These are phyloP conservation scores for Tolypeutes matacus DNA, from an alignment of 2,797 vertebrate genomes.

Conservation along the genomic window DNA sequence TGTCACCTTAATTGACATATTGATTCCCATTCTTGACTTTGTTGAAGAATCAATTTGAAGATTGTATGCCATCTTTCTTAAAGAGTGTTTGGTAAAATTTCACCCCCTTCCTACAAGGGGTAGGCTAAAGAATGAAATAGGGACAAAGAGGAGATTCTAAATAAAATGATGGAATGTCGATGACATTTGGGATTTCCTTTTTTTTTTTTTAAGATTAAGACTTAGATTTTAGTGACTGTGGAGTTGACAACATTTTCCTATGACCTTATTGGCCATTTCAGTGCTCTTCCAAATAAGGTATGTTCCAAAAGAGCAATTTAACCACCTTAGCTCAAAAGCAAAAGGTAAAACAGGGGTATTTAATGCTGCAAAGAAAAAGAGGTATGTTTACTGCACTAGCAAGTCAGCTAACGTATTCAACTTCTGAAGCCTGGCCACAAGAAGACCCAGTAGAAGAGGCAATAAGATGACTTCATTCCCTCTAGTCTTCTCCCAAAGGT, in stretches of 20 bases:
- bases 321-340: background rate
- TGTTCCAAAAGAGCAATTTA: background rate
- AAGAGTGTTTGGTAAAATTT: background rate
- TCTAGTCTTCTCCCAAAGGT: background rate
- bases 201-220: background rate
- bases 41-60: background rate
- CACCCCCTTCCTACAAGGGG: background rate
- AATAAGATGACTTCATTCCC: background rate
- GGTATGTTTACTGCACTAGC: background rate
- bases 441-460: background rate
- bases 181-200: background rate
- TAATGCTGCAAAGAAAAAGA: background rate
- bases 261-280: background rate
- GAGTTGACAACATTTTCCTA: background rate
- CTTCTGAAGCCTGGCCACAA: background rate
- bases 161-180: background rate
- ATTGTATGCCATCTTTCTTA: background rate
- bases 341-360: constrained; percentile 16
- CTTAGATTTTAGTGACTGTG: background rate
- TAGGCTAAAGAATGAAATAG: background rate
- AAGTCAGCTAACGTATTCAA: background rate
- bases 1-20: background rate
- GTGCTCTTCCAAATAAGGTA: background rate
- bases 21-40: background rate
- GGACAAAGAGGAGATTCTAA: background rate